Evolutionary conservation across 2,888 invertebrate genomes (phyloP).

Genomic region (Cephus pulcher): DNA sequence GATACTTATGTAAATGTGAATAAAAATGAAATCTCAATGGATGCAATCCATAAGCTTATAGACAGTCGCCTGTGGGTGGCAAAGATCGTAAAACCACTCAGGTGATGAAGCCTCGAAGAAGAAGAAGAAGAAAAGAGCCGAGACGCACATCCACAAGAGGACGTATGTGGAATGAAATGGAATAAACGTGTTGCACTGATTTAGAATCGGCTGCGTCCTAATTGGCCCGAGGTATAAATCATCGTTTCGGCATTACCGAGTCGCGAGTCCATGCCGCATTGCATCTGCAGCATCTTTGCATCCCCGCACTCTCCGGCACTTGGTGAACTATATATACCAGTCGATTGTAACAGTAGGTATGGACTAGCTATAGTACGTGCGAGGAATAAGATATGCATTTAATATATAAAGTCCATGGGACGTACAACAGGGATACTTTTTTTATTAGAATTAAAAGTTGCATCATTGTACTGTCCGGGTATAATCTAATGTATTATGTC

Average conservation of each 20-base stretch:
- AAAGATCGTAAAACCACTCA: background rate
- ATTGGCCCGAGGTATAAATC: constrained; percentile 38
- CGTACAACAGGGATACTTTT: background rate
- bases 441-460: background rate
- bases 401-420: background rate
- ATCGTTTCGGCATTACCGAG: constrained; percentile 24
- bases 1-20: background rate
- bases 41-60: background rate
- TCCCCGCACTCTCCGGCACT: background rate
- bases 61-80: constrained; percentile 2
- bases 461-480: background rate
- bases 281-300: background rate
- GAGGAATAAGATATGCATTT: background rate
- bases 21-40: background rate
- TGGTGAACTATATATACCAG: background rate
- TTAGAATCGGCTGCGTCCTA: constrained; percentile 26
- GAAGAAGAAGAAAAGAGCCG: background rate
- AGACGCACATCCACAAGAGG: background rate
- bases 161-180: background rate
- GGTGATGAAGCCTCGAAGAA: background rate
- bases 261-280: background rate
- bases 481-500: background rate
- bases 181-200: constrained; percentile 14
- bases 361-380: background rate
- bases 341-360: background rate